Conservation (phyloP, 2,797 vertebrate species). For the Cryptoblepharus egeriae region DNA sequence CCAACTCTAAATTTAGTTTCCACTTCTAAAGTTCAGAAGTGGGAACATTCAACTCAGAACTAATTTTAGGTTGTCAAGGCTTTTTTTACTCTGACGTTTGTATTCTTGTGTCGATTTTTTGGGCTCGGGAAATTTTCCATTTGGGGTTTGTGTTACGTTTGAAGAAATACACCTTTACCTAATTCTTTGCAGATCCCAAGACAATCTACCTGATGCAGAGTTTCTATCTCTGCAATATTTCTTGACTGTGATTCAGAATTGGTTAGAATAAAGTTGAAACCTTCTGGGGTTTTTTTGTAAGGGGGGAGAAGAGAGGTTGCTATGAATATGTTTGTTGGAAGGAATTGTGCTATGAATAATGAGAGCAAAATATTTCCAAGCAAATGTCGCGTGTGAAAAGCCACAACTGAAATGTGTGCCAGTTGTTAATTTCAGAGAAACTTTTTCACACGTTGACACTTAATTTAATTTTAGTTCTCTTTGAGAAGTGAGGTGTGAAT, state of each 20-base stretch:
- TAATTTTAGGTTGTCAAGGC: too few species aligned
- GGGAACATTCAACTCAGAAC: too few species aligned
- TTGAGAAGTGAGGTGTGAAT: constrained; percentile 40
- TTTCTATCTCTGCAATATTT: constrained; percentile 24
- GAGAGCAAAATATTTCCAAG: constrained; percentile 28
- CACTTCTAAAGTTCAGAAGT: too few species aligned
- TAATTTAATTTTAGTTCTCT: constrained; percentile 64
- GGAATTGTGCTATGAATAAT: constrained; percentile 29
- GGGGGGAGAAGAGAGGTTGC: too few species aligned
- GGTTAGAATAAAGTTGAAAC: constrained; percentile 1
- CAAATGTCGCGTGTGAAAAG: constrained; percentile 30
- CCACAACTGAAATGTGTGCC: constrained; percentile 27
- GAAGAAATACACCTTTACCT: background rate
- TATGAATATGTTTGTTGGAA: constrained; percentile 18
- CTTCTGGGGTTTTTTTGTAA: background rate
- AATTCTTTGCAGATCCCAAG: background rate
- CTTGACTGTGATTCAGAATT: constrained; percentile 1
- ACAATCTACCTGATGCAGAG: background rate
- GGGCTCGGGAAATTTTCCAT: too few species aligned
- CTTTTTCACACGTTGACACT: constrained; percentile 53
- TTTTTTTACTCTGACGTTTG: too few species aligned
- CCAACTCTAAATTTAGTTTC: too few species aligned
- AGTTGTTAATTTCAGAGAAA: constrained; percentile 50
- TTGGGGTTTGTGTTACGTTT: too few species aligned
- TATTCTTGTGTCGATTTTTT: too few species aligned